Evolutionary conservation across 2,113 vertebrate genomes (phyloP), one percentile per base, ranked within the genome.

Genomic region (Sphaerodactylus townsendi): DNA sequence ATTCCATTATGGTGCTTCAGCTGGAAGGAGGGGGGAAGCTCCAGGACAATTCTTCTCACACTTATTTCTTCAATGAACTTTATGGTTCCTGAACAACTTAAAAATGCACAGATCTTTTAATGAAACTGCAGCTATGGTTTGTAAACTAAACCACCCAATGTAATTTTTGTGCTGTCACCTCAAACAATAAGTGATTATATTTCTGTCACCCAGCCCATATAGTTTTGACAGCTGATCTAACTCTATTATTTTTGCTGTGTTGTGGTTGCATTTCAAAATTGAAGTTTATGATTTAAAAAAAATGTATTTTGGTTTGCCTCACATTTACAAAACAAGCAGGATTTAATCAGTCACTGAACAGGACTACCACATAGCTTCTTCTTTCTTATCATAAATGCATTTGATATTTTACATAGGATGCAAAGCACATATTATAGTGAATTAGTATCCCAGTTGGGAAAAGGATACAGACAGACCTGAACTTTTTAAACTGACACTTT

Each of bases 131-230:
- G 64, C 73, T 81, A 72, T 84, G 19, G 19, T 76, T 83, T 62
- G 53, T 33, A 83, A 59, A 76, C 79, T 23, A 79, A 35, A 5
- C 25, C 39, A 11, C 25, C n/a, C 56, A 77, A 48, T 70, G 4
- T 83, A 83, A 89, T 86, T 86, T 86, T 86, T 80, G 44, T 86
- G 53, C 77, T 80, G 77, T 86, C 87, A 89, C 68, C 59, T 77
- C 25, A n/a, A 79, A 86, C 59, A 85, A 83, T 70, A 86, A 64
- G 81, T 35, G 85, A 66, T 56, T 83, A 53, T 21, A 66, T 23
- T 73, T 2, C 11, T 87, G 10, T 82, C 33, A 81, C 4, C 8
- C 64, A 37, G 5, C 7, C 3, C 80, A 21, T 17, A 81, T 8
- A 70, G 0, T 90, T 89, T 50, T 86, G 70, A 86, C 37, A 85